A percentile compares a stretch with the other conserved stretches of the same genome.
phyloP scores from a whole-genome alignment of 2,888 invertebrate genomes.

The Phalera bucephala region DNA sequence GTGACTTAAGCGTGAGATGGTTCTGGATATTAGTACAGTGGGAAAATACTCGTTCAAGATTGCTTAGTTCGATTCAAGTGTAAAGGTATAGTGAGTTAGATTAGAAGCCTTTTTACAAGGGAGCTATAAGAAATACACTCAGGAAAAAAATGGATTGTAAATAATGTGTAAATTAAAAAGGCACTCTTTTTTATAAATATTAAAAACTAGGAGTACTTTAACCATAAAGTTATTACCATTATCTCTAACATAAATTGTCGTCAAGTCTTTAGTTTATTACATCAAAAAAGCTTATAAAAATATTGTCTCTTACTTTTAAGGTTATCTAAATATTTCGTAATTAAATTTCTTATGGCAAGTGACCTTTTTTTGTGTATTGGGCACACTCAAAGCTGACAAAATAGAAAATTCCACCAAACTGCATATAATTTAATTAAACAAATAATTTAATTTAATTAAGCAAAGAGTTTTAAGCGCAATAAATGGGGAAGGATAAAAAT shows the following conservation, averaged over 20 bases:
- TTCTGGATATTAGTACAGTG: conserved; percentile 66
- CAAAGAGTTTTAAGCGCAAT: conserved; percentile 37
- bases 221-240: too few species aligned
- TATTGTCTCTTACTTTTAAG: too few species aligned
- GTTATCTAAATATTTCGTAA: too few species aligned
- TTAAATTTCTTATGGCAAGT: too few species aligned
- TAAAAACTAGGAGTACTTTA: too few species aligned
- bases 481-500: conserved; percentile 18
- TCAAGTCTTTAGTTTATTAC: too few species aligned
- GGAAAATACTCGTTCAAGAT: conserved; percentile 31
- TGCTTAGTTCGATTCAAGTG: conserved; percentile 14
- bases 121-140: conserved; percentile 12
- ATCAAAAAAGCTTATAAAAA: too few species aligned
- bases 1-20: conserved; percentile 78
- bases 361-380: conserved; percentile 16
- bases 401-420: conserved; percentile 38
- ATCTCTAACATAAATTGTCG: too few species aligned
- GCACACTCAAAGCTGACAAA: conserved; percentile 43
- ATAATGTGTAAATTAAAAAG: too few species aligned
- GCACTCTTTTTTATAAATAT: too few species aligned
- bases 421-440: conserved; percentile 19
- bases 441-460: conserved; percentile 27
- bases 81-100: conserved; percentile 28
- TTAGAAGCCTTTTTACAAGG: conserved; percentile 28
- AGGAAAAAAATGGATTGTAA: conserved; percentile 5